Conservation (phyloP, 2,797 vertebrate genomes). For the Cygnus olor region DNA sequence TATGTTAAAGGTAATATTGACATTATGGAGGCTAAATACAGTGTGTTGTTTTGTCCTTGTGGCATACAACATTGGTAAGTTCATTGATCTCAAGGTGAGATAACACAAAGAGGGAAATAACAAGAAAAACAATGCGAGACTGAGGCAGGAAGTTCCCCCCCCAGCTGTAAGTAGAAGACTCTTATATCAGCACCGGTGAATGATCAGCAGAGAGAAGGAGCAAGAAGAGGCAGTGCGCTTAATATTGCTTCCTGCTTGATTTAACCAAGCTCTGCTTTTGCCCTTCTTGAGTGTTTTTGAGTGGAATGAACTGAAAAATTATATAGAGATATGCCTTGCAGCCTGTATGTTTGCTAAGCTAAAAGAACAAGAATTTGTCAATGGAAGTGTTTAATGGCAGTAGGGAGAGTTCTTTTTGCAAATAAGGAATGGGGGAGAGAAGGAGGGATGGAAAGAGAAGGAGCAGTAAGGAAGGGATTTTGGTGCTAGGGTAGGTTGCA, state of each 20-base stretch:
- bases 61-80: background rate
- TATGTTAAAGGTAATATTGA: background rate
- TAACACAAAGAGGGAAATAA: background rate
- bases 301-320: background rate
- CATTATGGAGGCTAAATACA: background rate
- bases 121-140: background rate
- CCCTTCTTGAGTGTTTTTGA: background rate
- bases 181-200: background rate
- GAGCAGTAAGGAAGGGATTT: background rate
- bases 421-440: rapidly evolving
- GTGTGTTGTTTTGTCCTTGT: background rate
- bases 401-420: background rate
- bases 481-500: background rate
- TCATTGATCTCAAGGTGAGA: background rate
- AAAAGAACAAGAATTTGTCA: background rate
- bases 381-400: background rate
- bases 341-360: background rate
- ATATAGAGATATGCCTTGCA: background rate
- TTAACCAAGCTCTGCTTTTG: background rate
- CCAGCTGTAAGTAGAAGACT: background rate
- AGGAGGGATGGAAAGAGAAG: background rate
- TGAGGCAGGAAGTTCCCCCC: background rate
- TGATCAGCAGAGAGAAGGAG: background rate
- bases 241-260: background rate
- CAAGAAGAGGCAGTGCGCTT: background rate